Conservation (phyloP, 2,888 invertebrate species). For the Argyra leucocephala region DNA sequence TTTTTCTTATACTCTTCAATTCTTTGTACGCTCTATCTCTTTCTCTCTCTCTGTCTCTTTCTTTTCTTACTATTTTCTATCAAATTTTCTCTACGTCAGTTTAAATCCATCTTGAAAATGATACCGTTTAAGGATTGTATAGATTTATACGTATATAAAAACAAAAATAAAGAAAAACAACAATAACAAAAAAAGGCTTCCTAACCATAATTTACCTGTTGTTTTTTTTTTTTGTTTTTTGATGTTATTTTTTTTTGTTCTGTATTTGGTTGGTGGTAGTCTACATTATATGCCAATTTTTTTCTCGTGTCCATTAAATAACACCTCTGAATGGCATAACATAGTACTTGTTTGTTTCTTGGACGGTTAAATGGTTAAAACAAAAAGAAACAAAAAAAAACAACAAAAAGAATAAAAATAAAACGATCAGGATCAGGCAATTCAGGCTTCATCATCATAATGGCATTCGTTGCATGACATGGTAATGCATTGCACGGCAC, state of each 20-base stretch:
- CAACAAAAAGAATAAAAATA: neutral
- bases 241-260: too few species aligned
- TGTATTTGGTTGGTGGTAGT: neutral
- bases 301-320: conserved; percentile 6
- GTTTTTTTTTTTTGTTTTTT: neutral
- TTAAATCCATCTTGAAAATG: neutral
- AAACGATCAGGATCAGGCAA: neutral
- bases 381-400: neutral
- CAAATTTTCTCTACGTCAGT: neutral
- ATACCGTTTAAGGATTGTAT: neutral
- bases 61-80: too few species aligned
- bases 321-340: conserved; percentile 6
- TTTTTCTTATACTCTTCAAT: neutral
- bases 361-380: neutral
- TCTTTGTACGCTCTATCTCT: too few species aligned
- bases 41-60: too few species aligned
- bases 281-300: neutral
- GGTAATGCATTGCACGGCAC: neutral
- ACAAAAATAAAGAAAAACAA: neutral
- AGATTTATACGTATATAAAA: neutral
- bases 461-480: neutral
- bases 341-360: conserved; percentile 6
- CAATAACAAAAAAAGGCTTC: neutral
- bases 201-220: conserved; percentile 6
- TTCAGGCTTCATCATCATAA: conserved; percentile 3